A percentile compares a stretch with the other conserved stretches of the same genome.
phyloP scores from a whole-genome alignment of 2,797 vertebrate species.

The Macropus fuliginosus region DNA sequence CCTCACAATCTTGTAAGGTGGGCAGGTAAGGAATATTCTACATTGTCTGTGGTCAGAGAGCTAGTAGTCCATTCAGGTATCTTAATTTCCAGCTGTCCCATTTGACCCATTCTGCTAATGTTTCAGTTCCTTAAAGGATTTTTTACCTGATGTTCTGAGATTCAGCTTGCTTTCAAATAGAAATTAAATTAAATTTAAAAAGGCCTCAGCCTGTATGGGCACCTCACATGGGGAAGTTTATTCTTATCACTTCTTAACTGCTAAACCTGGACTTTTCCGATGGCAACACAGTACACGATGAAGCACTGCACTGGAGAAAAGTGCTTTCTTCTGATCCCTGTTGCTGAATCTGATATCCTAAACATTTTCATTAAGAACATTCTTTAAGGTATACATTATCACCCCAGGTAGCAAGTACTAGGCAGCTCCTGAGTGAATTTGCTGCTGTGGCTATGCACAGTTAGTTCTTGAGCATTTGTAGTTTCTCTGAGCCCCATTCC shows the following conservation, averaged over 20 bases:
- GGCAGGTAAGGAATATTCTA: background rate
- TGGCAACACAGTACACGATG: background rate
- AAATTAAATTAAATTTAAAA: background rate
- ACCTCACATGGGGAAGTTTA: rapidly evolving
- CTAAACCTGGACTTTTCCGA: slow-evolving; percentile 37
- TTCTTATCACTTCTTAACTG: background rate
- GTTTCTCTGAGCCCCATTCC: rapidly evolving
- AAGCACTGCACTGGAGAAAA: slow-evolving; percentile 19
- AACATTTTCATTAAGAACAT: slow-evolving; percentile 74
- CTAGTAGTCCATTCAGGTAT: background rate
- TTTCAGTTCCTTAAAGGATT: background rate
- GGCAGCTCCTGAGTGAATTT: background rate
- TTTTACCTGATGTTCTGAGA: too few relatives aligned
- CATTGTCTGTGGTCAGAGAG: background rate
- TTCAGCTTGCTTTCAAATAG: background rate
- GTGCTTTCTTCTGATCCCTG: slow-evolving; percentile 59
- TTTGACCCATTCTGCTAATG: rapidly evolving
- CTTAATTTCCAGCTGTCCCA: background rate
- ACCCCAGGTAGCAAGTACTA: slow-evolving; percentile 65
- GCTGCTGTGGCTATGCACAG: slow-evolving; percentile 62
- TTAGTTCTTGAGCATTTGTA: rapidly evolving
- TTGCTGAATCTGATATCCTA: slow-evolving; percentile 65
- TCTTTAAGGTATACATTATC: slow-evolving; percentile 71
- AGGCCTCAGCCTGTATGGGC: rapidly evolving
- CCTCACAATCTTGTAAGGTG: background rate